A percentile compares a stretch with the other conserved stretches of the same genome.
phyloP scores from a whole-genome alignment of 2,888 invertebrate species.

The Neria commutata region DNA sequence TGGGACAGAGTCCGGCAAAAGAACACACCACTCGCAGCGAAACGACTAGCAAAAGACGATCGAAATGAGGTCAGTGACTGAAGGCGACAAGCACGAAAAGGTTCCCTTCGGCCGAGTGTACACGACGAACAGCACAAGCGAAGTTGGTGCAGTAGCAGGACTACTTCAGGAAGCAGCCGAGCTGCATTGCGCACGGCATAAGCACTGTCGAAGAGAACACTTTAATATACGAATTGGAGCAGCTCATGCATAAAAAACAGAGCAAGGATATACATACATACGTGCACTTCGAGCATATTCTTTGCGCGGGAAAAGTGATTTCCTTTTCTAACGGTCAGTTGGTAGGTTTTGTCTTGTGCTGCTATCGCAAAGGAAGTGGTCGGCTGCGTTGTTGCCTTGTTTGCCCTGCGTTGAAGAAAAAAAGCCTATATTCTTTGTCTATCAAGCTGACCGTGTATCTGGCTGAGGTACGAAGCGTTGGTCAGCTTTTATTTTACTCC shows the following conservation, averaged over 20 bases:
- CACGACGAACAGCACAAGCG: not conserved
- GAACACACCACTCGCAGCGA: not conserved
- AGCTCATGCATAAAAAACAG: not conserved
- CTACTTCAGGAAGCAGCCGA: too few relatives aligned
- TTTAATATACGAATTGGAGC: not conserved
- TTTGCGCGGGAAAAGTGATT: not conserved
- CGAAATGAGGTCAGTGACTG: slow-evolving; percentile 2
- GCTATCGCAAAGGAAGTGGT: not conserved
- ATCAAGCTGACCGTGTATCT: not conserved
- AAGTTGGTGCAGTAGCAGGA: not conserved
- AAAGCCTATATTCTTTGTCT: not conserved
- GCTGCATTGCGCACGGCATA: not conserved
- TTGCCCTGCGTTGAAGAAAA: not conserved
- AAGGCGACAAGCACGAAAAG: not conserved
- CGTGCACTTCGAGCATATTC: not conserved
- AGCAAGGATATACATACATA: not conserved
- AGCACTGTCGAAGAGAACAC: not conserved
- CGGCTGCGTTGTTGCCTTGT: not conserved
- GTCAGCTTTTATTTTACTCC: not conserved
- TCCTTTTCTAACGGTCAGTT: slow-evolving; percentile 3
- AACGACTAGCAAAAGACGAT: not conserved
- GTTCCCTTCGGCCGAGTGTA: not conserved
- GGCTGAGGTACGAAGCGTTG: not conserved
- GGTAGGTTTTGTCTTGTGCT: not conserved
- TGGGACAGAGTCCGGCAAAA: too few relatives aligned